Evolutionary conservation across 2,888 invertebrate genomes (phyloP).

Genomic region (Sicus ferrugineus): DNA sequence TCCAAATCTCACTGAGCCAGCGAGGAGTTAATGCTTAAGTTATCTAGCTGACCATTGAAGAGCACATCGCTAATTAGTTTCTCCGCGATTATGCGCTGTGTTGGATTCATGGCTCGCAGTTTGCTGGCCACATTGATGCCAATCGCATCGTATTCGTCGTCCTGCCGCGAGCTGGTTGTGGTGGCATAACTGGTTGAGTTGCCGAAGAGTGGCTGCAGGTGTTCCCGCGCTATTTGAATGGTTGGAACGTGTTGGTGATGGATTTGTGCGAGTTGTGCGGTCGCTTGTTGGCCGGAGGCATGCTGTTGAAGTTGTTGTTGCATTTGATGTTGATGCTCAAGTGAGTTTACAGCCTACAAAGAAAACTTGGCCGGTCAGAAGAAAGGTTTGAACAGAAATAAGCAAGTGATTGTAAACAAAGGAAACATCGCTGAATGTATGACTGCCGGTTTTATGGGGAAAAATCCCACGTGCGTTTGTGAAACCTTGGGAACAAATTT

Average conservation of each 20-base stretch:
- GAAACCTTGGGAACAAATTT: too few species aligned
- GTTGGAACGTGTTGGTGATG: constrained; percentile 57
- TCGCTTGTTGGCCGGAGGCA: constrained; percentile 38
- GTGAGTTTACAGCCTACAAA: constrained; percentile 57
- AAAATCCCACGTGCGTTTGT: too few species aligned
- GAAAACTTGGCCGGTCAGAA: neutral
- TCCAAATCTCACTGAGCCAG: constrained; percentile 52
- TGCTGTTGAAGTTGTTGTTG: constrained; percentile 58
- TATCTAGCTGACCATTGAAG: constrained; percentile 61
- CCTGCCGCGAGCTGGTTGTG: constrained; percentile 49
- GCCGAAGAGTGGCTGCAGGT: constrained; percentile 59
- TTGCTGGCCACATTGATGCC: constrained; percentile 63
- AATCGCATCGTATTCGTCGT: constrained; percentile 62
- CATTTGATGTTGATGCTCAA: constrained; percentile 61
- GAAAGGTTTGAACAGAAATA: too few species aligned
- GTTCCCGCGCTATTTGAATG: constrained; percentile 61
- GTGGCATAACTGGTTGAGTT: constrained; percentile 54
- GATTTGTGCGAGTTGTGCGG: constrained; percentile 48
- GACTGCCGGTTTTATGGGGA: too few species aligned
- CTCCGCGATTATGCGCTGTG: constrained; percentile 62
- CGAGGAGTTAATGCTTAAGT: constrained; percentile 56
- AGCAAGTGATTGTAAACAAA: too few species aligned
- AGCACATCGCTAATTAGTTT: constrained; percentile 62
- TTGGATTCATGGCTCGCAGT: constrained; percentile 58
- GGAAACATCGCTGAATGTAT: too few species aligned